A percentile compares a stretch with the other conserved stretches of the same genome.
Conservation (phyloP, 2,888 invertebrate species). For the Euphydryas editha region DNA sequence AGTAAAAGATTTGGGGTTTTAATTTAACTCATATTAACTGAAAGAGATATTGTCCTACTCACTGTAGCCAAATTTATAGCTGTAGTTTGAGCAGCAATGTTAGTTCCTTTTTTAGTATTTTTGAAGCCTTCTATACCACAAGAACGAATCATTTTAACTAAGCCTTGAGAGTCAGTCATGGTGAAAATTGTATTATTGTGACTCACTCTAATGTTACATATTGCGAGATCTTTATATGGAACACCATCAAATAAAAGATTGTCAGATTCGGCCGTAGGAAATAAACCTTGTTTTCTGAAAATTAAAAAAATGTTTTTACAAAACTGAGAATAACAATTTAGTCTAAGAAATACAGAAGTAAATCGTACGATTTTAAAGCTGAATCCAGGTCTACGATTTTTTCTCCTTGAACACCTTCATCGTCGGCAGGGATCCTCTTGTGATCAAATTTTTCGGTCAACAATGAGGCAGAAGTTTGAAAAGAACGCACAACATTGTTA, state of each 20-base stretch:
- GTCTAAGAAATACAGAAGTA: too few species aligned
- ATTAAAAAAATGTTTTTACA: not conserved
- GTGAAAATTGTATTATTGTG: slow-evolving; percentile 95
- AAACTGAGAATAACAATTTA: too few species aligned
- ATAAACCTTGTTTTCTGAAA: slow-evolving; percentile 87
- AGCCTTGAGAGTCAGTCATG: slow-evolving; percentile 88
- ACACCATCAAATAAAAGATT: slow-evolving; percentile 89
- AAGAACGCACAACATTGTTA: slow-evolving; percentile 53
- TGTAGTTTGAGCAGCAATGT: slow-evolving; percentile 97
- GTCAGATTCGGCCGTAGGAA: slow-evolving; percentile 90
- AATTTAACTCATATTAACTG: too few species aligned
- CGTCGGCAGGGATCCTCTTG: slow-evolving; percentile 77
- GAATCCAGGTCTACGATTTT: slow-evolving; percentile 88
- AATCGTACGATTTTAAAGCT: slow-evolving; percentile 82
- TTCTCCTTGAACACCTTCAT: slow-evolving; percentile 92
- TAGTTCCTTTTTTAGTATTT: slow-evolving; percentile 97
- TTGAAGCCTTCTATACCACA: slow-evolving; percentile 97
- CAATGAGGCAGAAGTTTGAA: slow-evolving; percentile 62
- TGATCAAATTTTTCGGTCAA: slow-evolving; percentile 71
- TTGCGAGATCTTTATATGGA: slow-evolving; percentile 90
- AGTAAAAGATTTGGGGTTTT: too few species aligned
- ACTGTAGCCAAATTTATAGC: slow-evolving; percentile 91
- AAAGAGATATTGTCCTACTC: slow-evolving; percentile 54
- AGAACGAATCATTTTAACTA: slow-evolving; percentile 85
- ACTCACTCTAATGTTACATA: slow-evolving; percentile 91